phyloP scores from a whole-genome alignment of 1,140 invertebrate species.

The Vanessa tameamea region DNA sequence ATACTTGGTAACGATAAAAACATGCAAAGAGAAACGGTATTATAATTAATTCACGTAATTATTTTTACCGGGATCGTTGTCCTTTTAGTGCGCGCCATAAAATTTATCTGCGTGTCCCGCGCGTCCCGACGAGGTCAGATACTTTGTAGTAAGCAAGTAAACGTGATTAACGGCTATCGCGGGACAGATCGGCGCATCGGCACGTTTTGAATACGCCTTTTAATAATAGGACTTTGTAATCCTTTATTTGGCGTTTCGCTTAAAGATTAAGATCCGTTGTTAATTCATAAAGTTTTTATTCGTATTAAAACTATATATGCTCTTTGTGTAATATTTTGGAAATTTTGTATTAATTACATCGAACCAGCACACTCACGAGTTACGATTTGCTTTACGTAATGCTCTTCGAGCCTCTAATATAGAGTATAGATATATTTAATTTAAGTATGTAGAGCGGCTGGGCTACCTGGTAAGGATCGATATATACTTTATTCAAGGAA shows the following conservation, averaged over 20 bases:
- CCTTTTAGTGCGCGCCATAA: not conserved
- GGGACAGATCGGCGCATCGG: conserved; percentile 18
- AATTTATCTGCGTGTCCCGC: conserved; percentile 7
- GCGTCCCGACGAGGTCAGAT: conserved; percentile 1
- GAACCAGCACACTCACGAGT: too few relatives aligned
- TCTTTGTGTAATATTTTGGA: too few relatives aligned
- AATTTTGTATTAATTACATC: too few relatives aligned
- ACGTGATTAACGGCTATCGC: conserved; percentile 20
- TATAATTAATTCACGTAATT: not conserved
- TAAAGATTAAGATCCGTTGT: not conserved
- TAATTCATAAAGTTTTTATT: conserved; percentile 13
- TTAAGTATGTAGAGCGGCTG: too few relatives aligned
- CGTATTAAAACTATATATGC: too few relatives aligned
- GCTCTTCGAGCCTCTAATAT: too few relatives aligned
- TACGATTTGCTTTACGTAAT: too few relatives aligned
- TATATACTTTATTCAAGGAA: too few relatives aligned
- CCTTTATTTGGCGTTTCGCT: conserved; percentile 14
- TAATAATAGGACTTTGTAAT: conserved; percentile 14
- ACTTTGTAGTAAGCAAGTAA: conserved; percentile 1
- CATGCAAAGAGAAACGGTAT: too few relatives aligned
- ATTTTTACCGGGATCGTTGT: not conserved
- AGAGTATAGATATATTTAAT: too few relatives aligned
- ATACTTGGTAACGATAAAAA: too few relatives aligned
- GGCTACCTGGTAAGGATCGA: too few relatives aligned
- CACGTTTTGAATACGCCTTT: conserved; percentile 15